Evolutionary conservation across 1,140 invertebrate species (phyloP), one percentile per base, ranked within the genome.

Genomic region (Drosophila nikananu): DNA sequence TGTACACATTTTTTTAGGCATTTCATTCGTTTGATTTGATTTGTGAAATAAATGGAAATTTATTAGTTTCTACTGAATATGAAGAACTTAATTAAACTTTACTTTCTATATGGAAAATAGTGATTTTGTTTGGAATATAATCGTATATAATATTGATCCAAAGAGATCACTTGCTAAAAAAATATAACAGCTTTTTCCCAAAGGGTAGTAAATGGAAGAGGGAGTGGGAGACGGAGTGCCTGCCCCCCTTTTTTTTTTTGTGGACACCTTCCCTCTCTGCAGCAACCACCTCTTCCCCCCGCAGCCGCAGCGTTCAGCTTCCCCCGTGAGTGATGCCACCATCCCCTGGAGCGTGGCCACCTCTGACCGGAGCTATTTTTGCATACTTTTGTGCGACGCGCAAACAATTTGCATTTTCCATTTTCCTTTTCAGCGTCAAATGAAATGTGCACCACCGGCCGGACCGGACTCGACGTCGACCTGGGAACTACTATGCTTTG

Each of bases 401-500:
- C 66, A 75, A 76, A 79, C 80, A 86, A 86, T 86, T 86, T 83
- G 83, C 83, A 86, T 86, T 86, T 86, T 80, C 82, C 82, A 86
- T 86, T 86, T 86, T 82, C 83, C 79, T 82, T 86, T 86, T 80
- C 79, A 61, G 77, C 51, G 61, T 75, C 82, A 86, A 81, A 86
- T 81, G 78, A 72, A 86, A 78, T 75, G 61, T 62, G 60, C 35
- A 54, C 49, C 23, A 3, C 21, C n/a, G 46, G 30, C 13, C 37
- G 15, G 46, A 46, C 42, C 12, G 42, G 42, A 21, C 55, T 10
- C 27, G 27, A 27, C 27, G 21, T 9, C 21, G 21, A 37, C 39
- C 10, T 21, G 48, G 25, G 19, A 21, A 23, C 32, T 23, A 21
- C 32, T 23, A 25, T 42, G 19, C 39, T 15, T 37, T 35, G 25